Base-by-base conservation (phyloP, 2,888 invertebrate species). In the Orthonychiurus folsomi region DNA sequence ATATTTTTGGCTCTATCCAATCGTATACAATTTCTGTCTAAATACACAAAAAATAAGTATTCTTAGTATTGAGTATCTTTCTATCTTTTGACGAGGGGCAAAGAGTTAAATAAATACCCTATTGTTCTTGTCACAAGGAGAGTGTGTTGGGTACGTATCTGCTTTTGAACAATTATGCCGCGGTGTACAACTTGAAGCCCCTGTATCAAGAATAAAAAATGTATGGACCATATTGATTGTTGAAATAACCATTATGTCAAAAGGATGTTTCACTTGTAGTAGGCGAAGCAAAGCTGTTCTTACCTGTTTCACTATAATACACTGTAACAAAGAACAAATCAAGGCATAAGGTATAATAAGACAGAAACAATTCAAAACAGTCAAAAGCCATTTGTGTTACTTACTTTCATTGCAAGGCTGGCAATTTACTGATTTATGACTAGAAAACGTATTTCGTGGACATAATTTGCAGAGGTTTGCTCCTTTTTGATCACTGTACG, bases 1-100 rank as follows among this genome's bases (percentile, higher is more conserved):
- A 83, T 59, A 82, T 78, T 67, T 79, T 77, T 1, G 82, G 82
- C 64, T 79, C 75, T 25, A 82, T 76, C 81, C 82, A 82, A 61
- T 78, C 74, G 74, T 81, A 82, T 23, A 74, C 73, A 1, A 76
- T 74, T 67, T 75, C 74, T 0, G 80, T 80, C 78, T 79, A 74
- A 15, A 63, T 28, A 47, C n/a, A 56, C n/a, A n/a, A n/a, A n/a
- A n/a, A n/a, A n/a, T n/a, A n/a, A n/a, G n/a, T n/a, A n/a, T n/a
- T n/a, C n/a, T n/a, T n/a, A n/a, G n/a, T n/a, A n/a, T n/a, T n/a
- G n/a, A n/a, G n/a, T n/a, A n/a, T n/a, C n/a, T n/a, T n/a, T n/a
- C n/a, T n/a, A n/a, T n/a, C n/a, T n/a, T n/a, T n/a, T n/a, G n/a
- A n/a, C n/a, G n/a, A n/a, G n/a, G n/a, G n/a, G n/a, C n/a, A n/a